These are phyloP conservation scores for Polydrusus pterygomalis DNA, from an alignment of 2,888 invertebrate genomes.

Conservation along the genomic window DNA sequence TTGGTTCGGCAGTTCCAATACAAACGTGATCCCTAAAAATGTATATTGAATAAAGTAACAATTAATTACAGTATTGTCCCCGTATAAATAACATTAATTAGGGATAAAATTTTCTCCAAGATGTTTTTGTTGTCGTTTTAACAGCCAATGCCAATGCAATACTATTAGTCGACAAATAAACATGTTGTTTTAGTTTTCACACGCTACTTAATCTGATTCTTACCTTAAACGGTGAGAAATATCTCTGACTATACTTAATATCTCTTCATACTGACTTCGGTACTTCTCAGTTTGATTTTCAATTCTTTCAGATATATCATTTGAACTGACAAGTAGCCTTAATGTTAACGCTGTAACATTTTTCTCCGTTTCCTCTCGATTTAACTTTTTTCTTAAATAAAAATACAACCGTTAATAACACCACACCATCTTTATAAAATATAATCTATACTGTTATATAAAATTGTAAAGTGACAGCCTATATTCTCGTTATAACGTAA, in stretches of 20 bases:
- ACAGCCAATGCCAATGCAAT: no score
- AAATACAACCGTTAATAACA: neutral
- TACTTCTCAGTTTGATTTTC: conserved; percentile 56
- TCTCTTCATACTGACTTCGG: conserved; percentile 53
- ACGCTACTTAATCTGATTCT: neutral
- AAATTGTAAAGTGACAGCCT: no score
- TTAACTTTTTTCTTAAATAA: conserved; percentile 41
- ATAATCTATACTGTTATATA: no score
- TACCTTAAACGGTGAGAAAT: conserved; percentile 58
- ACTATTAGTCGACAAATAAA: no score
- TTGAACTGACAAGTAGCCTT: conserved; percentile 54
- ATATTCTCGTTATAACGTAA: no score
- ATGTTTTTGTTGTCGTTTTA: no score
- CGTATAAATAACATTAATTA: no score
- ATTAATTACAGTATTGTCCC: no score
- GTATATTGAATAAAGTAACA: neutral
- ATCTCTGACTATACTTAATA: conserved; percentile 56
- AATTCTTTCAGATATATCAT: conserved; percentile 53
- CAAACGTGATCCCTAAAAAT: conserved; percentile 53
- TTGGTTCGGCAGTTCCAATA: conserved; percentile 58
- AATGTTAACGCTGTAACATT: conserved; percentile 56
- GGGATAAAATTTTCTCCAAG: no score
- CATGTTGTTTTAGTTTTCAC: neutral
- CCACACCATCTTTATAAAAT: neutral
- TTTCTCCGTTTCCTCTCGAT: conserved; percentile 57